Evolutionary conservation across 2,113 vertebrate genomes (phyloP).

Genomic region (Rousettus leschenaultii): DNA sequence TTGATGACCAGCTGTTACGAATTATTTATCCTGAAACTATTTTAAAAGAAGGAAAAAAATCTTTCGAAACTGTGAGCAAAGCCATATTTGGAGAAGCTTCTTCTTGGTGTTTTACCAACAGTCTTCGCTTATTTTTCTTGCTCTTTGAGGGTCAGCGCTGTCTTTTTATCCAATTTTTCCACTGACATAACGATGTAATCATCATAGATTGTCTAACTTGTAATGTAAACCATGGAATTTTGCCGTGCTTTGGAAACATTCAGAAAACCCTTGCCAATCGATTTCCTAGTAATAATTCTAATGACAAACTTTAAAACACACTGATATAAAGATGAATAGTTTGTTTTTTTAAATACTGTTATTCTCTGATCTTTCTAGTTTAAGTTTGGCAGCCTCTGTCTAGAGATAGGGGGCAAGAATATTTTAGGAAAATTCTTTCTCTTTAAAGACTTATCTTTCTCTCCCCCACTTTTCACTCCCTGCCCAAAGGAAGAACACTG

Average conservation of each 20-base stretch:
- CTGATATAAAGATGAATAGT: not conserved
- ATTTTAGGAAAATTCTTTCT: not conserved
- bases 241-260: not conserved
- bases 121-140: not conserved
- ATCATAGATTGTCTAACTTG: not conserved
- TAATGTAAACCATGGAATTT: not conserved
- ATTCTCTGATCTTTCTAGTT: not conserved
- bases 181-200: not conserved
- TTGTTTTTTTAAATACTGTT: no score
- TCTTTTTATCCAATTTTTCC: not conserved
- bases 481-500: not conserved
- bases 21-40: not conserved
- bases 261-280: not conserved
- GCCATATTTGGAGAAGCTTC: not conserved
- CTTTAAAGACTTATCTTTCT: not conserved
- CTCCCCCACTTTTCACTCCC: not conserved
- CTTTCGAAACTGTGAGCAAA: not conserved
- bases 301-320: conserved; percentile 2
- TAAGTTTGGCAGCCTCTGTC: not conserved
- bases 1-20: conserved; percentile 25
- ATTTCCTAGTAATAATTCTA: conserved; percentile 4
- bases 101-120: not conserved
- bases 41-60: conserved; percentile 26
- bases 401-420: not conserved
- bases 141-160: not conserved